These are phyloP conservation scores for Strigops habroptila DNA, from an alignment of 2,113 vertebrate genomes.

Conservation along the genomic window DNA sequence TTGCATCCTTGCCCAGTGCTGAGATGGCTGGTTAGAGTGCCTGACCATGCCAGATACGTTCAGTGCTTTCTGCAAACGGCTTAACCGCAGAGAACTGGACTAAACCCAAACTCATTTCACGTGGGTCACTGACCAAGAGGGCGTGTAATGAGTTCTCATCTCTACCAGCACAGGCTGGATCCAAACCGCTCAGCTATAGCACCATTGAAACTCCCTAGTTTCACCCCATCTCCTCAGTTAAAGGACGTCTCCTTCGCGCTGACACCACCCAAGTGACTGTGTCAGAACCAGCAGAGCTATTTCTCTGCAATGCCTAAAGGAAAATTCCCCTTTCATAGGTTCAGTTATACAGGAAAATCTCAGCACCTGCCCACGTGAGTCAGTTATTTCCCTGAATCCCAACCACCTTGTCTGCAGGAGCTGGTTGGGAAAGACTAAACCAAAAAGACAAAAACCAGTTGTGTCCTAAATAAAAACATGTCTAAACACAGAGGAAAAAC, in stretches of 20 bases:
- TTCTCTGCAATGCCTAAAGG: conserved; percentile 1
- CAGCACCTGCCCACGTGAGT: background rate
- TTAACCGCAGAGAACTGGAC: conserved; percentile 35
- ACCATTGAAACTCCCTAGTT: background rate
- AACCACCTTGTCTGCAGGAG: background rate
- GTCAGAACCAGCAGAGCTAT: background rate
- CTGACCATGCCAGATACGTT: background rate
- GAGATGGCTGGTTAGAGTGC: background rate
- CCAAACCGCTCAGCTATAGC: background rate
- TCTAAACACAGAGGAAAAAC: background rate
- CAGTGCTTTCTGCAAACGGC: background rate
- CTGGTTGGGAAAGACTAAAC: background rate
- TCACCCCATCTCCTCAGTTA: background rate
- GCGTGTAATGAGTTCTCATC: background rate
- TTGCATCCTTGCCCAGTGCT: background rate
- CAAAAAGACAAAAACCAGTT: background rate
- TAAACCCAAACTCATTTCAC: conserved; percentile 40
- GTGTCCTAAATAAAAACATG: background rate
- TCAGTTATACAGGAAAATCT: background rate
- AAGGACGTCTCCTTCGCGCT: background rate
- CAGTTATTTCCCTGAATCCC: background rate
- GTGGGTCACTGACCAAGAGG: conserved; percentile 23
- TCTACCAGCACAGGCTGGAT: background rate
- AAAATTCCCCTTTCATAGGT: background rate
- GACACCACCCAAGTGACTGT: background rate